phyloP scores from a whole-genome alignment of 1,140 invertebrate species.

The Bombus breviceps region DNA sequence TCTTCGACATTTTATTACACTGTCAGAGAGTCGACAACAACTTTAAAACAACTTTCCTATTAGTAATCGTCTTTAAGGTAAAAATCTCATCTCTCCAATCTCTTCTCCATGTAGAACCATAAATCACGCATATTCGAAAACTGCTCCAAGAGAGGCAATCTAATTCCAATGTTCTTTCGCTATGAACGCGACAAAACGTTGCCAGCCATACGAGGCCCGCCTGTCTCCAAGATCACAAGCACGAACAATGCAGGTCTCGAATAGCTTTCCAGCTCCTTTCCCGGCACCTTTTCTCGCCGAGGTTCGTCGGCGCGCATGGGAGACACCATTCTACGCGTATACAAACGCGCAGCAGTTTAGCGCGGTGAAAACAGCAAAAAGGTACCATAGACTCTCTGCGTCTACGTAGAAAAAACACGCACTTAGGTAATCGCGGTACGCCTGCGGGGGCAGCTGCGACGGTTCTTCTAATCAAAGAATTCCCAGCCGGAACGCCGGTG shows the following conservation, averaged over 20 bases:
- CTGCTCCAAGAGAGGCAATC: neutral
- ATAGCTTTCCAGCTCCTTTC: slow-evolving; percentile 28
- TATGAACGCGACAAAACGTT: slow-evolving; percentile 11
- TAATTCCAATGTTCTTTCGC: neutral
- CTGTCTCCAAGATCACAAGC: slow-evolving; percentile 27
- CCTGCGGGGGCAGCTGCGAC: slow-evolving; percentile 45
- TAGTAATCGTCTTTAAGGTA: neutral
- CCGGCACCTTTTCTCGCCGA: slow-evolving; percentile 10
- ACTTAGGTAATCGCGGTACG: slow-evolving; percentile 40
- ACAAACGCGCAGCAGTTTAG: slow-evolving; percentile 1
- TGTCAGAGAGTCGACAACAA: neutral
- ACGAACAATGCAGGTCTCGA: slow-evolving; percentile 37
- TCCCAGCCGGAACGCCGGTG: slow-evolving; percentile 68
- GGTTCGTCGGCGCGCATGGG: slow-evolving; percentile 1
- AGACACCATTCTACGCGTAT: slow-evolving; percentile 26
- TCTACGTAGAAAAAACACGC: slow-evolving; percentile 24
- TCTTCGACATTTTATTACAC: neutral
- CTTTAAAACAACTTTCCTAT: neutral
- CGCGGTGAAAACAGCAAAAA: neutral
- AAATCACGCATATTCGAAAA: neutral
- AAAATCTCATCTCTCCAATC: neutral
- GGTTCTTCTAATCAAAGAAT: slow-evolving; percentile 81
- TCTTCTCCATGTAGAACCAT: no score
- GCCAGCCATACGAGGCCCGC: neutral
- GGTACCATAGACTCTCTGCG: neutral